Evolutionary conservation across 2,797 vertebrate genomes (phyloP).

Genomic region (Rhabdomys pumilio): DNA sequence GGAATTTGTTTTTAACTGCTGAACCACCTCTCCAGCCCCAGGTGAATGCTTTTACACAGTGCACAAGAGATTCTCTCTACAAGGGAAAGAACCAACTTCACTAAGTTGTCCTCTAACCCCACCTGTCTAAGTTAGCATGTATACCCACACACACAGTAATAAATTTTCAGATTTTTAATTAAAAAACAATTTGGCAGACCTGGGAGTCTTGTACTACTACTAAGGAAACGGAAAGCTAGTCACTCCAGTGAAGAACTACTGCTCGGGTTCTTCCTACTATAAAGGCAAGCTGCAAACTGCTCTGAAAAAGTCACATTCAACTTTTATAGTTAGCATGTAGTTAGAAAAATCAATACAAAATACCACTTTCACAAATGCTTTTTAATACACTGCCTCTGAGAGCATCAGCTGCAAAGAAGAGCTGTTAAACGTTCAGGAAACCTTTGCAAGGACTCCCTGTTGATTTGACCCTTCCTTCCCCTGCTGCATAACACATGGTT

Average conservation of each 20-base stretch:
- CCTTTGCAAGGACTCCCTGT: background rate
- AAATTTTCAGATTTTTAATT: background rate
- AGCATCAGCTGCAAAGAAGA: background rate
- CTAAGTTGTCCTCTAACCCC: background rate
- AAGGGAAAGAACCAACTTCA: background rate
- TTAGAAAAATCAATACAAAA: constrained; percentile 30
- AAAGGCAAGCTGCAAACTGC: constrained; percentile 32
- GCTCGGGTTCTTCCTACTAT: constrained; percentile 31
- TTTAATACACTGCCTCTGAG: background rate
- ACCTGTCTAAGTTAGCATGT: background rate
- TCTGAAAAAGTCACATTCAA: constrained; percentile 64
- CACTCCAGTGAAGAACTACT: constrained; percentile 18
- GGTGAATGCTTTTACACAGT: background rate
- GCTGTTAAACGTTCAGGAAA: constrained; percentile 10
- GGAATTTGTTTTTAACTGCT: background rate
- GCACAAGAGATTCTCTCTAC: background rate
- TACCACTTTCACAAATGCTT: constrained; percentile 25
- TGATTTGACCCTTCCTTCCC: constrained; percentile 41
- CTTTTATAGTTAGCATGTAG: background rate
- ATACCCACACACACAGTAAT: background rate
- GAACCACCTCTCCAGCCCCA: background rate
- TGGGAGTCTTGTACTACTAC: background rate
- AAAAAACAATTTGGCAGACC: constrained; percentile 1
- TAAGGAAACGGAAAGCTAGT: constrained; percentile 28
- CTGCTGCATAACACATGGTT: background rate